Evolutionary conservation across 2,888 invertebrate genomes (phyloP).

Genomic region (Rotaria magnacalcarata): DNA sequence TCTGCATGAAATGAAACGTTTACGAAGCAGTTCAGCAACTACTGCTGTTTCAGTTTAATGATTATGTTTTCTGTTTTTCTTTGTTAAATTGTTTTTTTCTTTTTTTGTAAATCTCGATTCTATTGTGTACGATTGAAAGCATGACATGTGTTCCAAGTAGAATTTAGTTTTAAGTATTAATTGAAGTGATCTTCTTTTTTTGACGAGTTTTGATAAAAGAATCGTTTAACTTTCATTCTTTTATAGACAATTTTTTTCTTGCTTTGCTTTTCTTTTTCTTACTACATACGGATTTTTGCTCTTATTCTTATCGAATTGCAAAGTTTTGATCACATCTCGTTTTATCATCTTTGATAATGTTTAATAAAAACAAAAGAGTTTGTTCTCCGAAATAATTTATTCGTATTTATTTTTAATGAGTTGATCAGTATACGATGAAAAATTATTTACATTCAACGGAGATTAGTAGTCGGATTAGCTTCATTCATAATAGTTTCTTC

Average conservation of each 20-base stretch:
- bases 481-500: not conserved
- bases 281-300: too few relatives aligned
- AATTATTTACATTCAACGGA: not conserved
- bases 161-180: not conserved
- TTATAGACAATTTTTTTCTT: not conserved
- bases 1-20: not conserved
- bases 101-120: not conserved
- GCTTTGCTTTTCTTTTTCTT: not conserved
- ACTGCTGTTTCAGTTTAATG: not conserved
- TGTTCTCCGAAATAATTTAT: too few relatives aligned
- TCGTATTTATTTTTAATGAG: too few relatives aligned
- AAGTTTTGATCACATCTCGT: too few relatives aligned
- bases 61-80: not conserved
- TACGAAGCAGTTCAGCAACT: not conserved
- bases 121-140: not conserved
- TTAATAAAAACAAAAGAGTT: too few relatives aligned
- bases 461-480: constrained; percentile 1
- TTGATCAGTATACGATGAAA: too few relatives aligned
- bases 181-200: not conserved
- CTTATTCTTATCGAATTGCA: too few relatives aligned
- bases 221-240: not conserved
- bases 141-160: not conserved
- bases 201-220: not conserved
- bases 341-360: too few relatives aligned
- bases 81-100: not conserved